Base-by-base conservation (phyloP, 2,888 invertebrate species). In the Meghimatium bilineatum region DNA sequence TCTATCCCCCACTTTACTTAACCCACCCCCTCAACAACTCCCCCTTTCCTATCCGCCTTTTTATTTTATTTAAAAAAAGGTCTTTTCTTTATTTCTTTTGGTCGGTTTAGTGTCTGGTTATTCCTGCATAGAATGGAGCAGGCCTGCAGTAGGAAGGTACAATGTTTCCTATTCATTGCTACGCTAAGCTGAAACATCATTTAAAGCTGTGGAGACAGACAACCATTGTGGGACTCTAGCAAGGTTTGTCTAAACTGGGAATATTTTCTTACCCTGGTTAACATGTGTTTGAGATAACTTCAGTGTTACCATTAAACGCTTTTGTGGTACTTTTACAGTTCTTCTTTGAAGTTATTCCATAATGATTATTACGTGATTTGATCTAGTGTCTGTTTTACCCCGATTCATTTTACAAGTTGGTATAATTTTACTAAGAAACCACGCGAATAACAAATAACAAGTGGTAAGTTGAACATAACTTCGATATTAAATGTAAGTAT, bases 41-140 rank as follows among this genome's bases (percentile, higher is more conserved):
- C 14, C 49, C 32, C 49, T 12, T 29, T 44, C 17, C 44, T 29
- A 1, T 32, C 0, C 44, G 49, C 49, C n/a, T 17, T 12, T 49
- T 49, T 49, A n/a, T 49, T 49, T 49, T 29, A 44, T 17, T 29
- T n/a, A 8, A 26, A 23, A 44, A 74, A 49, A 49, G 72, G 49
- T 49, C 49, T 29, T 44, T 74, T 49, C 49, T 74, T 74, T 74
- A 74, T 74, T 74, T 74, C 72, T 49, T 74, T 74, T 74, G 49
- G 72, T 74, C 29, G 49, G 72, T 38, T 74, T 49, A 74, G 49
- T 74, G 72, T 74, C 72, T 74, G 1, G 72, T 74, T 74, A 49
- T 74, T 74, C 72, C n/a, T 49, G 72, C 72, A 74, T 74, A 74
- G 72, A 74, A 74, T 74, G 49, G 72, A 44, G 72, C 72, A 74